Conservation (phyloP, 2,888 invertebrate genomes). For the Chirona hameri region DNA sequence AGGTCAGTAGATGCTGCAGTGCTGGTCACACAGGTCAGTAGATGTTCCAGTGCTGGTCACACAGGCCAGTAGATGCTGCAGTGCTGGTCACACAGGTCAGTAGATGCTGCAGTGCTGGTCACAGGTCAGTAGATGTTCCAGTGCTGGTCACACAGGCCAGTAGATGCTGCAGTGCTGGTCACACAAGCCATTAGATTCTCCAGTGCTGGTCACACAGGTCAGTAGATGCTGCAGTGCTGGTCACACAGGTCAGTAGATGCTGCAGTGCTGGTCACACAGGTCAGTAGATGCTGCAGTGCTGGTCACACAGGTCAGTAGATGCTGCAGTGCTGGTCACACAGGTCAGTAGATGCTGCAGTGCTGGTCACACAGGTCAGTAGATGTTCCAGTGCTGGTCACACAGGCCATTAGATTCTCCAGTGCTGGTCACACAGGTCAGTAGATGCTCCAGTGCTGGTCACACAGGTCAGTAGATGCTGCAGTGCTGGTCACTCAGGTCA, state of each 20-base stretch:
- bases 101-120: constrained; percentile 64
- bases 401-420: constrained; percentile 72
- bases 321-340: constrained; percentile 54
- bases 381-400: constrained; percentile 60
- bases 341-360: constrained; percentile 75
- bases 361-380: constrained; percentile 55
- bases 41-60: constrained; percentile 60
- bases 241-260: constrained; percentile 65
- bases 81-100: constrained; percentile 49
- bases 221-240: constrained; percentile 68
- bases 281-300: constrained; percentile 71
- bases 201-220: constrained; percentile 51
- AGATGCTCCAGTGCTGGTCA: constrained; percentile 63
- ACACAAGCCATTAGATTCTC: constrained; percentile 63
- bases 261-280: constrained; percentile 52
- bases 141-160: constrained; percentile 49
- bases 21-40: constrained; percentile 55
- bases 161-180: constrained; percentile 64
- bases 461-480: constrained; percentile 71
- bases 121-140: constrained; percentile 75
- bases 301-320: constrained; percentile 62
- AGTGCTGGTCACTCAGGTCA: constrained; percentile 52
- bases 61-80: constrained; percentile 73
- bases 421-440: constrained; percentile 50
- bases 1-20: constrained; percentile 75